Evolutionary conservation across 2,888 invertebrate genomes (phyloP), one percentile per base, ranked within the genome.

Genomic region (Fragum fragum): DNA sequence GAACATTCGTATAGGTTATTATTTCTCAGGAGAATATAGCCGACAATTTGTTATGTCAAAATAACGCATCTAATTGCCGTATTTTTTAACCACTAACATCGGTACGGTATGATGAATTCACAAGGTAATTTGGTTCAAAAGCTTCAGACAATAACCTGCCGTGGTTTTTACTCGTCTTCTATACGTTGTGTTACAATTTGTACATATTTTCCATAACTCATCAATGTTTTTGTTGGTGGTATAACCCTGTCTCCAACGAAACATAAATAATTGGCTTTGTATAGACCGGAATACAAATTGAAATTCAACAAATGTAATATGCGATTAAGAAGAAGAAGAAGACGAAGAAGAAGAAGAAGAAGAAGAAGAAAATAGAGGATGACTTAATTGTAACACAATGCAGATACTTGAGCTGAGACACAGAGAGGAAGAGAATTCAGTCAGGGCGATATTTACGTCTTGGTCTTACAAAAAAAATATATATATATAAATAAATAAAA

Each of bases 81-180:
- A 11, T 21, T 66, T 66, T 23, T 47, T 47, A 47, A 47, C 42
- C 66, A 66, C 36, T 39, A 61, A 61, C 61, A 32, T 26, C 32
- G 26, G 61, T 61, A 61, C 61, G 61, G 29, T 23, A 61, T 61
- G 57, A 66, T 66, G 42, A 32, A 66, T 66, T 42, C 29, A 66
- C 66, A 23, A 26, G 66, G 66, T 66, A 66, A 66, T 66, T 66
- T 42, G 66, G 66, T 66, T 66, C 66, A 66, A 66, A 66, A 36
- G 66, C 7, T 32, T 26, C 28, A 66, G 32, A 66, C 66, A 66
- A 66, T 42, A 66, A 23, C 66, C 18, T 21, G 23, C 42, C 21
- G 66, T n/a, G 6, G 32, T 39, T 42, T 66, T 66, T 66, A 26
- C 57, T 23, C 57, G 9, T 57, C 57, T 57, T 23, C n/a, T 5